Evolutionary conservation across 2,797 vertebrate genomes (phyloP).

Genomic region (Micromesistius poutassou): DNA sequence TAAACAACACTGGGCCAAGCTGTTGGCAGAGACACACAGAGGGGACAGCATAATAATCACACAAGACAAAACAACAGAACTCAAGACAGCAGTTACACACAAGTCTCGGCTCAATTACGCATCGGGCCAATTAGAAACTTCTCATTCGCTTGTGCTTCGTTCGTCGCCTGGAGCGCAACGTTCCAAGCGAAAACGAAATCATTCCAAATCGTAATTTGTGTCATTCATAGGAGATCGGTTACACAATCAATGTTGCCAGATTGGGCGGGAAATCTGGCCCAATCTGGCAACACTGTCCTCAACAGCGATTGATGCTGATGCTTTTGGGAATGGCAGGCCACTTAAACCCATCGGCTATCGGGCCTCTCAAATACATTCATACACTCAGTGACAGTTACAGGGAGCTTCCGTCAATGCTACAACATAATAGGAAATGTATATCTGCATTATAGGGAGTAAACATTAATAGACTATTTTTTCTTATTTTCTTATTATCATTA

Average conservation of each 20-base stretch:
- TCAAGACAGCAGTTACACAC: constrained; percentile 51
- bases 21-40: constrained; percentile 48
- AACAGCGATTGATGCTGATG: neutral
- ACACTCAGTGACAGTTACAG: constrained; percentile 64
- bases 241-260: neutral
- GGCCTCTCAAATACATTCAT: constrained; percentile 68
- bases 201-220: neutral
- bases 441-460: constrained; percentile 70
- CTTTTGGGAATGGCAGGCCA: neutral
- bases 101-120: constrained; percentile 31
- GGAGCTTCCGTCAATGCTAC: constrained; percentile 62
- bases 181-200: neutral
- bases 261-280: no score
- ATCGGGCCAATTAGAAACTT: constrained; percentile 5
- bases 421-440: constrained; percentile 74
- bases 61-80: constrained; percentile 60
- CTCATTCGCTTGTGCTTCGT: neutral
- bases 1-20: constrained; percentile 62
- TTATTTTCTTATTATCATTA: constrained; percentile 45
- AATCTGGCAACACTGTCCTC: no score
- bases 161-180: no score
- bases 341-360: constrained; percentile 16
- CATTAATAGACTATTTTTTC: constrained; percentile 77
- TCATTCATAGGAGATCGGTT: neutral
- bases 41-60: constrained; percentile 31